These are phyloP conservation scores for Hormiphora californensis DNA, from an alignment of 37 sponge, comb jelly and placozoan genomes.

Conservation along the genomic window DNA sequence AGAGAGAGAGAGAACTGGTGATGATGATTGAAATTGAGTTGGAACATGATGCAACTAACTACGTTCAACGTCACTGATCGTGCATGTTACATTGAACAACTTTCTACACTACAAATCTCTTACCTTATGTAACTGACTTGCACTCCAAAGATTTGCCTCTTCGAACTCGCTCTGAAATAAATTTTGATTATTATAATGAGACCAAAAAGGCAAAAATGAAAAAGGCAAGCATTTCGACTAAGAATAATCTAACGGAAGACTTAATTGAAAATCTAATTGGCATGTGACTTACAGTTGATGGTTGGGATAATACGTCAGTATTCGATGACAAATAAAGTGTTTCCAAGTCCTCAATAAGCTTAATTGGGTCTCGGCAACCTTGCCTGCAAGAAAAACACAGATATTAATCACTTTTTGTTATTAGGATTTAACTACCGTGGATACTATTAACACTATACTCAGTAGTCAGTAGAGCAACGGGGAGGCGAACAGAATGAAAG, in stretches of 20 bases:
- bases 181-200: background rate
- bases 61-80: no score
- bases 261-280: background rate
- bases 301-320: background rate
- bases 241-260: background rate
- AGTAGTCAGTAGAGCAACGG: no score
- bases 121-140: conserved; percentile 15
- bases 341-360: conserved; percentile 45
- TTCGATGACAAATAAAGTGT: conserved; percentile 49
- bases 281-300: conserved; percentile 8
- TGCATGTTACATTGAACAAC: background rate
- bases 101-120: background rate
- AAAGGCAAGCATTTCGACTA: background rate
- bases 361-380: background rate
- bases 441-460: no score
- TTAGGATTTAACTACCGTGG: no score
- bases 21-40: no score
- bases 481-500: no score
- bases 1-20: no score
- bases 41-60: no score
- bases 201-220: background rate
- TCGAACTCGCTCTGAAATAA: conserved; percentile 19
- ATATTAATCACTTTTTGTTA: no score
- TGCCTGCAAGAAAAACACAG: no score
- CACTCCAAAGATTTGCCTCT: conserved; percentile 48